Evolutionary conservation across 2,888 invertebrate genomes (phyloP), one percentile per base, ranked within the genome.

Genomic region (Volucella inanis): DNA sequence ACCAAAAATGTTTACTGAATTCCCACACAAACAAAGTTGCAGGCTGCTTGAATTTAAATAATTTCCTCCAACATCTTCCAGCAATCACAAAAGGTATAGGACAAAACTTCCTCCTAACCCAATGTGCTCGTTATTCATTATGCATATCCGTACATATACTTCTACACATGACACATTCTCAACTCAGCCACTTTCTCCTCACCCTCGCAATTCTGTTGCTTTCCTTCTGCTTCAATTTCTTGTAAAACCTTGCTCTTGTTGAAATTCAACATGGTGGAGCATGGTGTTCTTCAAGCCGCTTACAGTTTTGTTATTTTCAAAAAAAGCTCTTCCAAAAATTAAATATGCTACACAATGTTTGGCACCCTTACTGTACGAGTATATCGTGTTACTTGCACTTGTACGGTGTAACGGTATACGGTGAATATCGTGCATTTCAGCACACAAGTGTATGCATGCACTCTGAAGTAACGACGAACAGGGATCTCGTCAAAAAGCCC

Each of bases 271-370:
- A 75, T 49, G 1, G 54, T 3, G 31, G 31, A 31, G 31, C 31
- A 31, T 31, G 49, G 39, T 39, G 43, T 43, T 74, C 50, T 41
- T 47, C 52, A 11, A 61, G 38, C 62, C 18, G 31, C 62, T 39
- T 61, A 47, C 54, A 74, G 54, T 31, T 47, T 8, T 41, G 8
- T 38, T 12, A 47, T 70, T 79, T 70, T 70, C 38, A 31, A 41
- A 49, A 79, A 80, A 80, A 65, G 71, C 80, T 84, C 54, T 80
- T 80, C 80, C 75, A 65, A 75, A 84, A 84, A 84, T 84, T 84
- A 84, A 84, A 84, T 84, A 84, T 80, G 80, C 84, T 68, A 75
- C 65, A 80, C 80, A 80, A 71, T 80, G 71, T 70, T 84, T 57
- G 75, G 54, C 54, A 65, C 70, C 71, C 80, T 71, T 54, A 64